Base-by-base conservation (phyloP, 2,888 invertebrate genomes). In the Pseudococcus longispinus region DNA sequence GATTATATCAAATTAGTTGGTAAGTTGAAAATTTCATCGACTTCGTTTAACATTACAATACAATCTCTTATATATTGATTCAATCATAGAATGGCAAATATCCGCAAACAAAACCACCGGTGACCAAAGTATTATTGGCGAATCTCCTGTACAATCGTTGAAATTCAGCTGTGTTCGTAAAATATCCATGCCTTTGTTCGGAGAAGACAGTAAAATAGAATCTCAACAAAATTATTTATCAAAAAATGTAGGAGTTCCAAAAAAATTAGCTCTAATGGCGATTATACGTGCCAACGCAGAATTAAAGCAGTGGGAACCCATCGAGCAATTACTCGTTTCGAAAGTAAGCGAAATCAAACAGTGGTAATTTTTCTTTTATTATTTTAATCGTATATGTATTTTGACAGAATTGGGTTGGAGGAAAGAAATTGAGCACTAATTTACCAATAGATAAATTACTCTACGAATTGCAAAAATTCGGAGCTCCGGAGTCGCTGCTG, bases 1-100 rank as follows among this genome's bases (percentile, higher is more conserved):
- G 92, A 92, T 88, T 92, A 92, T 88, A 90, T 92, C 0, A 92
- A 92, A 89, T 89, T 93, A 44, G 90, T 93, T 83, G 93, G 93
- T 93, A 89, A 89, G 88, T 51, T 77, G 20, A 23, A 26, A 83
- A 6, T 29, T 20, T 37, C 42, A 20, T 29, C 9, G 23, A 4
- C 20, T 83, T 83, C 51, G 2, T 51, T 29, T 1, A n/a, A 80
- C 8, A 42, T 77, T 42, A 23, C 60, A 20, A 51, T n/a, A n/a
- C 18, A 51, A 51, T n/a, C 3, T 29, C 8, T 37, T 37, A 37
- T 32, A 29, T 84, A 60, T 4, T 84, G 20, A 18, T n/a, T 32
- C 55, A 5, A 6, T 46, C 15, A 0, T 44, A 87, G 87, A 87
- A 46, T 87, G 87, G 87, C 87, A 87, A 74, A 51, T 29, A 32